These are phyloP conservation scores for Hypsibius dujardini DNA, from an alignment of 1,140 invertebrate genomes.

Conservation along the genomic window DNA sequence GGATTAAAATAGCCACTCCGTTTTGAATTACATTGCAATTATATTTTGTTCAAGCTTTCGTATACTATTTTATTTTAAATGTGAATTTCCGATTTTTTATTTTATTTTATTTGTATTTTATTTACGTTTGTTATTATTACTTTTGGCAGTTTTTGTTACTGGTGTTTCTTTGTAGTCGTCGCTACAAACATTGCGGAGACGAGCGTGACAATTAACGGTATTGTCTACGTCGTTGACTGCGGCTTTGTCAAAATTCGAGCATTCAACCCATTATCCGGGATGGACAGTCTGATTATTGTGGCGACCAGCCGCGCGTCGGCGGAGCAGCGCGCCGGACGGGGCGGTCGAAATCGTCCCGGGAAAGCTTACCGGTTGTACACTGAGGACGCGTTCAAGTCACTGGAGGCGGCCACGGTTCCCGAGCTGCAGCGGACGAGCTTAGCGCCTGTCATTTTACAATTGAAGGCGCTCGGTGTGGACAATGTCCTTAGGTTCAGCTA, in stretches of 20 bases:
- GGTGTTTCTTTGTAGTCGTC: slow-evolving; percentile 46
- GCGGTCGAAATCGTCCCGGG: slow-evolving; percentile 63
- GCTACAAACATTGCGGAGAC: slow-evolving; percentile 96
- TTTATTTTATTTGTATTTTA: too few relatives aligned
- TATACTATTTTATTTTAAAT: too few relatives aligned
- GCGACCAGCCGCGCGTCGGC: slow-evolving; percentile 75
- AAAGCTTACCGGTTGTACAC: slow-evolving; percentile 51
- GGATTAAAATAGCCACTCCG: too few relatives aligned
- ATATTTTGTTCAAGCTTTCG: too few relatives aligned
- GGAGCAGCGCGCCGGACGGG: slow-evolving; percentile 71
- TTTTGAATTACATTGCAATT: too few relatives aligned
- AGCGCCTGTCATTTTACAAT: slow-evolving; percentile 61
- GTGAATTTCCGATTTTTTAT: too few relatives aligned
- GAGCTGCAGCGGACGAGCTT: slow-evolving; percentile 83
- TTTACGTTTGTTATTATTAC: too few relatives aligned
- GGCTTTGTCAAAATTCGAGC: slow-evolving; percentile 91
- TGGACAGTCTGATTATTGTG: slow-evolving; percentile 63
- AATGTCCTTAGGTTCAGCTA: slow-evolving; percentile 49
- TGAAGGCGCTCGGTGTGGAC: slow-evolving; percentile 85
- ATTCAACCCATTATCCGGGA: slow-evolving; percentile 62
- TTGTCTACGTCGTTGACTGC: slow-evolving; percentile 66
- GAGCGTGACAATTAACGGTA: slow-evolving; percentile 72
- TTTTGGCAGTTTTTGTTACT: too few relatives aligned
- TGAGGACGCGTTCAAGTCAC: slow-evolving; percentile 53
- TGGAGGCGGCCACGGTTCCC: slow-evolving; percentile 54